These are phyloP conservation scores for Pelecanoides urinatrix DNA, from an alignment of 2,113 vertebrate genomes.

Conservation along the genomic window DNA sequence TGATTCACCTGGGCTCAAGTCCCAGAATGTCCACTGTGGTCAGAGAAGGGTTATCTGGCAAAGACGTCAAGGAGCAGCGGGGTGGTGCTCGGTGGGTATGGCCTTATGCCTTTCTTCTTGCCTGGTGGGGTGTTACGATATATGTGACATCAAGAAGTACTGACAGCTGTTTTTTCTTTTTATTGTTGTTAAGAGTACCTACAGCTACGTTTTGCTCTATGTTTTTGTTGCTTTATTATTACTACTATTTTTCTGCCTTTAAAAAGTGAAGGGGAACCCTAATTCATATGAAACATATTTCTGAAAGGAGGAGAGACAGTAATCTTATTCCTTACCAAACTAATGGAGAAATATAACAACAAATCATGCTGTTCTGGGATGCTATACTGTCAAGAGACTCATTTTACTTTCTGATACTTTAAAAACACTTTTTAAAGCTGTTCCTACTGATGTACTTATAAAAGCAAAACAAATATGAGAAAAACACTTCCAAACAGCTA, in stretches of 20 bases:
- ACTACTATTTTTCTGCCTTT: background rate
- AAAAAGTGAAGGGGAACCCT: background rate
- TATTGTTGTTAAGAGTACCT: background rate
- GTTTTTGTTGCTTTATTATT: background rate
- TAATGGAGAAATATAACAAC: background rate
- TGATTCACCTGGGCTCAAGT: background rate
- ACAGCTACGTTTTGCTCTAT: background rate
- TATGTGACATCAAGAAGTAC: background rate
- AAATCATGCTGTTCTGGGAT: constrained; percentile 16
- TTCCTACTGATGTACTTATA: background rate
- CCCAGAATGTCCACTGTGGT: background rate
- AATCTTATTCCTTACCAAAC: background rate
- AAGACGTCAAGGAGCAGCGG: background rate
- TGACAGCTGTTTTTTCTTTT: background rate
- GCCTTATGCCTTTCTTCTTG: background rate
- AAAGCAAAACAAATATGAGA: background rate
- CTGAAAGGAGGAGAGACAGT: background rate
- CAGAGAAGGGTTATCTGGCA: background rate
- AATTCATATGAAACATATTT: background rate
- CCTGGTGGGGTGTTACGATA: background rate
- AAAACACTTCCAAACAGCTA: background rate
- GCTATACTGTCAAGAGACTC: background rate
- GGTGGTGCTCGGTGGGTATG: background rate
- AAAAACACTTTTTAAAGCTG: constrained; percentile 6
- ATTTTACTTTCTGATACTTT: constrained; percentile 8